Evolutionary conservation across 2,888 invertebrate genomes (phyloP).

Genomic region (Syritta pipiens): DNA sequence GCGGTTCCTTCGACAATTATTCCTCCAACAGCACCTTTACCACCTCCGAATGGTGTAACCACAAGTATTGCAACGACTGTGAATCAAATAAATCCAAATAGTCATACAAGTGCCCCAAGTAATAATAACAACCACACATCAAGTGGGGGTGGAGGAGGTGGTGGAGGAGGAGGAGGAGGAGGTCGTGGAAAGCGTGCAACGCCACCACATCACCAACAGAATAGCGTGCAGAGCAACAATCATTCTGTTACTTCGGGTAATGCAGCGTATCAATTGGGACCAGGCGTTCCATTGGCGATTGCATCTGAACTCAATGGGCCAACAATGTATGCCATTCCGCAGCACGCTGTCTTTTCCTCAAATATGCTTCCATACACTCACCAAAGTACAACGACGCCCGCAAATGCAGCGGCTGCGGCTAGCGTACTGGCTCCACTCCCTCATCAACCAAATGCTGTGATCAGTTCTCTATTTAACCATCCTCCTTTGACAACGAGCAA

Average conservation of each 20-base stretch:
- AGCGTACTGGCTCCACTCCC: slow-evolving; percentile 73
- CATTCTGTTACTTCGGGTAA: slow-evolving; percentile 64
- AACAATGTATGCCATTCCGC: slow-evolving; percentile 78
- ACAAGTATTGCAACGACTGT: slow-evolving; percentile 60
- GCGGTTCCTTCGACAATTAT: slow-evolving; percentile 75
- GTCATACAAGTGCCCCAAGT: slow-evolving; percentile 67
- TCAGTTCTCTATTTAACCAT: slow-evolving; percentile 75
- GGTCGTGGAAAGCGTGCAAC: slow-evolving; percentile 76
- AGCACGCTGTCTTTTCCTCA: slow-evolving; percentile 77
- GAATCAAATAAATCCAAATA: slow-evolving; percentile 63
- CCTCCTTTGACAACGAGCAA: slow-evolving; percentile 66
- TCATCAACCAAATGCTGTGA: slow-evolving; percentile 77
- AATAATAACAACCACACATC: slow-evolving; percentile 70
- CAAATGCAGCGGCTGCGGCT: slow-evolving; percentile 71
- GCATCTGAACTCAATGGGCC: slow-evolving; percentile 72
- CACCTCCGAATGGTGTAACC: slow-evolving; percentile 71
- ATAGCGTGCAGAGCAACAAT: slow-evolving; percentile 67
- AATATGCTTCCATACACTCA: slow-evolving; percentile 78
- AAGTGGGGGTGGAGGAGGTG: slow-evolving; percentile 71
- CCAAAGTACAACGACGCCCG: slow-evolving; percentile 71
- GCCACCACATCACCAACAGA: slow-evolving; percentile 72
- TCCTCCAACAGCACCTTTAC: slow-evolving; percentile 72
- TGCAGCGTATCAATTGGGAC: slow-evolving; percentile 75
- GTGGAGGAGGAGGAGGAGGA: slow-evolving; percentile 73
- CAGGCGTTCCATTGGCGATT: slow-evolving; percentile 71